Base-by-base conservation (phyloP, 2,888 invertebrate genomes). In the Athalia circularis region DNA sequence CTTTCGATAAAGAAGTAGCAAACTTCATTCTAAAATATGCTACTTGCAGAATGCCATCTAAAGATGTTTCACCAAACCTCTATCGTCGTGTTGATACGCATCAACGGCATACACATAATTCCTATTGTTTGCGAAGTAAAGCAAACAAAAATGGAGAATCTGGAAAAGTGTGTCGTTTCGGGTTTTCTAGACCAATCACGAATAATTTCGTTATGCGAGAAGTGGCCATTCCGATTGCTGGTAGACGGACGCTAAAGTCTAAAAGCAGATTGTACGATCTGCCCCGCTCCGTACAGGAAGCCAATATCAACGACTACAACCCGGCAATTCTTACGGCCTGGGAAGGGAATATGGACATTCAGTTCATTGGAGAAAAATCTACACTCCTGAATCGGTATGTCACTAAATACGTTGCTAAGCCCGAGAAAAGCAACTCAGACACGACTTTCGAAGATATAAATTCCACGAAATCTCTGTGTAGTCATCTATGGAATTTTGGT, bases 341-440 rank as follows among this genome's bases (percentile, higher is more conserved):
- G 87, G 82, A 85, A 80, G 86, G 86, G 4, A 87, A 87, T 80
- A 86, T 82, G 77, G 86, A 87, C 64, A 82, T 88, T n/a, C 87
- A 87, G 80, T 86, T 78, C 78, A 78, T 84, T n/a, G 81, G 83
- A n/a, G 84, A 84, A 81, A 85, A 85, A 79, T 85, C 87, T 67
- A 80, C 83, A 8, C 77, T 82, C n/a, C 76, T 88, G 50, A 84
- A 80, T 47, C 83, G 82, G 65, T 85, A 86, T 62, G 57, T 84
- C 5, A 86, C 84, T 8, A 87, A 87, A 80, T 87, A 87, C 80
- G 80, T 81, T 4, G 83, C 84, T 0, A 87, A 87, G 83, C 67
- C 78, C n/a, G 87, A 86, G 82, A 87, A 84, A 77, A 83, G 81
- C 76, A 80, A 82, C 79, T 70, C 64, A 5, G 67, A 74, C 9